Evolutionary conservation across 2,888 invertebrate species (phyloP), one percentile per base, ranked within the genome.

Genomic region (Macropis europaea): DNA sequence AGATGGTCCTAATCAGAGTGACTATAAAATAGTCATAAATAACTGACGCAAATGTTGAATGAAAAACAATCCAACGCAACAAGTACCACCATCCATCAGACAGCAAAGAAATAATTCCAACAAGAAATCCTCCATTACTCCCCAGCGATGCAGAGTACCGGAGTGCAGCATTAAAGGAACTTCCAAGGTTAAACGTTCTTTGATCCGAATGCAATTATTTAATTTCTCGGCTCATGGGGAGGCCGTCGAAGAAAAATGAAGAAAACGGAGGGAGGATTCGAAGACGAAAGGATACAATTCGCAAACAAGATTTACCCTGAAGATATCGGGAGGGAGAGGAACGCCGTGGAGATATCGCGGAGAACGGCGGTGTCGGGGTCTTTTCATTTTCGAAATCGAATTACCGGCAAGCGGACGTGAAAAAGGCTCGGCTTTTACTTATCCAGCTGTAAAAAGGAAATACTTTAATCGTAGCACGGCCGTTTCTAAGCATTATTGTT

Each of bases 311-410:
- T 73, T 73, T 73, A 34, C 9, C 48, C 13, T n/a, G 26, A 32
- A 24, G 53, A 64, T 53, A 60, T 56, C 64, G 54, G 28, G n/a
- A n/a, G n/a, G 32, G 36, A 28, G 40, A 40, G 30, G 13, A 13
- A 34, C 2, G n/a, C 19, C 50, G 32, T 34, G 28, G 53, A 73
- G 64, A 73, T 59, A 53, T 71, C 62, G 59, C 22, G 32, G 19
- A 28, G 40, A 26, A 5, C 24, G 13, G 28, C 53, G 57, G 73
- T 45, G 48, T 56, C 57, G 73, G 11, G 32, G 36, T 45, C 73
- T 73, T 73, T 73, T 73, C 66, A 73, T 73, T 66, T 73, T 60
- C 60, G 52, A 62, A 74, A 74, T 75, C 74, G 68, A 74, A 75
- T 75, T 75, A 75, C 53, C 63, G 30, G 22, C 17, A 15, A 24